Evolutionary conservation across 2,113 vertebrate species (phyloP).

Genomic region (Neodon shergylaensis): DNA sequence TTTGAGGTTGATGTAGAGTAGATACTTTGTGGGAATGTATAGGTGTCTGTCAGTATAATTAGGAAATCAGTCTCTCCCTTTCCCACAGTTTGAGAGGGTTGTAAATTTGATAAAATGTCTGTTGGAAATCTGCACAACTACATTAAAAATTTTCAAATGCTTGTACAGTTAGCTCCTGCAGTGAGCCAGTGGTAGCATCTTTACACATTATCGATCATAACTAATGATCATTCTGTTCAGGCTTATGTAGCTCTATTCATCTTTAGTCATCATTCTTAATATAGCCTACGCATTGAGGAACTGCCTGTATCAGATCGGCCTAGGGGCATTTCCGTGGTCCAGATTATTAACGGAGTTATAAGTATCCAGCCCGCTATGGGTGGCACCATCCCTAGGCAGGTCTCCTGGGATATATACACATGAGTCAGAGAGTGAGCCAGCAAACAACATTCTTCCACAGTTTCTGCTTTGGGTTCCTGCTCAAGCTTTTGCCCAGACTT

Average conservation of each 20-base stretch:
- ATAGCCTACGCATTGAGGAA: neutral
- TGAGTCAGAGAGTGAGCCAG: neutral
- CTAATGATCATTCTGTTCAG: neutral
- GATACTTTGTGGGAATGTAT: neutral
- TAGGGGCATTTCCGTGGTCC: neutral
- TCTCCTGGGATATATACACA: neutral
- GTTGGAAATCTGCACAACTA: neutral
- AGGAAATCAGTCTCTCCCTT: neutral
- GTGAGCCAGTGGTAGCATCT: neutral
- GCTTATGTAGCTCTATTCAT: neutral
- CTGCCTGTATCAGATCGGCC: neutral
- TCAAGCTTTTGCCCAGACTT: neutral
- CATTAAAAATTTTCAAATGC: neutral
- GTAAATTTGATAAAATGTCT: neutral
- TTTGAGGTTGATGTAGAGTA: neutral
- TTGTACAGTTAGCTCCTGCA: neutral
- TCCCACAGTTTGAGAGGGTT: neutral
- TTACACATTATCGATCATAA: neutral
- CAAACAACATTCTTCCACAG: neutral
- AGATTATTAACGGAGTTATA: neutral
- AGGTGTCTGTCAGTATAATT: neutral
- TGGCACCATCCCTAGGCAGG: neutral
- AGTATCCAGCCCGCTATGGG: neutral
- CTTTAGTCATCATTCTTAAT: neutral
- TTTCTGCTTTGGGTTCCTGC: neutral